Evolutionary conservation across 2,113 vertebrate genomes (phyloP).

Genomic region (Puma concolor): DNA sequence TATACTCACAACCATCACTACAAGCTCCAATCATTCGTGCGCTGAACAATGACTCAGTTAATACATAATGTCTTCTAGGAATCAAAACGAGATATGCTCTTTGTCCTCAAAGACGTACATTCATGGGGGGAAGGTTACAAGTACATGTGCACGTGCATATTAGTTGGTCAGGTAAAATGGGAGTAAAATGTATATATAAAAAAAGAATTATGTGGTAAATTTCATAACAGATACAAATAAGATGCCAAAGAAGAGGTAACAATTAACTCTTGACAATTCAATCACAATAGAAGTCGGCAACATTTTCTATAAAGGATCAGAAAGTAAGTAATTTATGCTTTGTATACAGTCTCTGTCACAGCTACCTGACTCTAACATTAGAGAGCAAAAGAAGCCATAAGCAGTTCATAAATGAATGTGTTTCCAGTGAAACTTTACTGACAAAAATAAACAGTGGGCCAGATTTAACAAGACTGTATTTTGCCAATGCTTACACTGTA

Average conservation of each 20-base stretch:
- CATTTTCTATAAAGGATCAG: background rate
- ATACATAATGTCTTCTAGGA: background rate
- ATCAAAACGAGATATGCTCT: slow-evolving; percentile 3
- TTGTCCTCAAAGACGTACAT: background rate
- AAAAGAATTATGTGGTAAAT: background rate
- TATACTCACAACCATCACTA: background rate
- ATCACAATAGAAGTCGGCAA: background rate
- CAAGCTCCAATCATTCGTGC: background rate
- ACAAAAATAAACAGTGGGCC: background rate
- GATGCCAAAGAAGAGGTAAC: background rate
- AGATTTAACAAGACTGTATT: background rate
- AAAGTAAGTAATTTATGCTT: background rate
- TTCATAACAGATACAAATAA: background rate
- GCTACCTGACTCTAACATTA: background rate
- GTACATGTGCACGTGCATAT: background rate
- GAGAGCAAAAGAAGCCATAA: background rate
- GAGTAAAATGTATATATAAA: background rate
- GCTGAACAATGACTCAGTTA: background rate
- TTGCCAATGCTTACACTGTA: background rate
- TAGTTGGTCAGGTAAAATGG: background rate
- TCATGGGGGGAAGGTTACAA: background rate
- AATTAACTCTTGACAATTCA: background rate
- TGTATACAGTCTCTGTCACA: background rate
- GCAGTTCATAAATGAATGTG: background rate
- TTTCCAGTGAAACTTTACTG: background rate